These are phyloP conservation scores for Papilio aristodemus DNA, from an alignment of 1,140 invertebrate genomes.

Conservation along the genomic window DNA sequence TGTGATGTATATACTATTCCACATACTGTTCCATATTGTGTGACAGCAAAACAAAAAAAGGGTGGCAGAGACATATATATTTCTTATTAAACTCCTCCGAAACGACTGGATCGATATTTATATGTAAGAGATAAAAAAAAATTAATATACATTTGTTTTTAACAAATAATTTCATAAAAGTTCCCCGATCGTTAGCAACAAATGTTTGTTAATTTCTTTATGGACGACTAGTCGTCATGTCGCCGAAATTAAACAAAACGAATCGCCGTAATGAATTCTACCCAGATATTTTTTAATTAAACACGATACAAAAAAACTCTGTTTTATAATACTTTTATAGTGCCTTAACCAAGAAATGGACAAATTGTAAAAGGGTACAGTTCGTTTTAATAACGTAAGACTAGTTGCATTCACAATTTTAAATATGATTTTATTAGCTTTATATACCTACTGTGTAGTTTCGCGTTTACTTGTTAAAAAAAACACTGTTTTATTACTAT, in stretches of 20 bases:
- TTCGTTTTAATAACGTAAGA: too few relatives aligned
- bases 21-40: too few relatives aligned
- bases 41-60: too few relatives aligned
- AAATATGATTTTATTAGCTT: not conserved
- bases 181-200: not conserved
- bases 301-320: not conserved
- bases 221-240: conserved; percentile 7
- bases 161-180: not conserved
- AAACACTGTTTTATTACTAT: not conserved
- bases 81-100: too few relatives aligned
- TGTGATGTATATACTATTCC: too few relatives aligned
- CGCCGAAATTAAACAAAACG: conserved; percentile 2
- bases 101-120: too few relatives aligned
- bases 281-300: not conserved
- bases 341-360: too few relatives aligned
- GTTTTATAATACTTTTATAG: too few relatives aligned
- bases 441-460: not conserved
- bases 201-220: conserved; percentile 3
- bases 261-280: conserved; percentile 4
- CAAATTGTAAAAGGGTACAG: too few relatives aligned
- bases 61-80: too few relatives aligned
- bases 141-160: too few relatives aligned
- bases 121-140: too few relatives aligned
- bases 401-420: not conserved
- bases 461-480: not conserved